phyloP scores from a whole-genome alignment of 2,113 vertebrate genomes.

The Anguilla rostrata region DNA sequence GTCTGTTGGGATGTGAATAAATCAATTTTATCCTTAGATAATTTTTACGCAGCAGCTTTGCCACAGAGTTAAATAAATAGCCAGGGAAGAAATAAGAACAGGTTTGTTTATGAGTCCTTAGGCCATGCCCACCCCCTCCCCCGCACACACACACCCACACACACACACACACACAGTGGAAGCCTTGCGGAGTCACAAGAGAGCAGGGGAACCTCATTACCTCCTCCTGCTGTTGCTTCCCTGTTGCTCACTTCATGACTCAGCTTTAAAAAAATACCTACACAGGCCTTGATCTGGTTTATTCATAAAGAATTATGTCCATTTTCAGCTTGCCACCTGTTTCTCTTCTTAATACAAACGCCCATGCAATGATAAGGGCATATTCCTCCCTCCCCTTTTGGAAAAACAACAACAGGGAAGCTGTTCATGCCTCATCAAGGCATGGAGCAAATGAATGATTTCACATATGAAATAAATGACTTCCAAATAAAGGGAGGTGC shows the following conservation, averaged over 20 bases:
- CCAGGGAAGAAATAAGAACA: background rate
- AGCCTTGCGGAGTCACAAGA: background rate
- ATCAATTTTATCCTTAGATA: constrained; percentile 53
- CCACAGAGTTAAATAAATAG: constrained; percentile 37
- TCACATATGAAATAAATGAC: background rate
- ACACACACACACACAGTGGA: background rate
- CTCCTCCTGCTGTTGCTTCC: constrained; percentile 11
- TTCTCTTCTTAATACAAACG: background rate
- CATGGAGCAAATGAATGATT: background rate
- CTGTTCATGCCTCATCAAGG: background rate
- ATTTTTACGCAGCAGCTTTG: background rate
- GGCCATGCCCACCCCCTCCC: constrained; percentile 23
- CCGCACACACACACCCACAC: background rate
- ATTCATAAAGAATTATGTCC: constrained; percentile 11
- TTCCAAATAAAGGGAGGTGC: background rate
- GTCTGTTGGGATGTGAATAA: constrained; percentile 50
- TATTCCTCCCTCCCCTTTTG: background rate
- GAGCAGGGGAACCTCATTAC: background rate
- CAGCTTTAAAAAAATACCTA: background rate
- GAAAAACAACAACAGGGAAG: background rate
- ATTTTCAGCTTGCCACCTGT: constrained; percentile 9
- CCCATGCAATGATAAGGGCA: background rate
- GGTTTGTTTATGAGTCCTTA: background rate
- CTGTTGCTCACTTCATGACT: background rate
- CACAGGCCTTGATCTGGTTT: background rate